Percentiles rank a stretch among this genome's conserved stretches.
Conservation (phyloP, 2,888 invertebrate genomes). For the Melieria crassipennis region DNA sequence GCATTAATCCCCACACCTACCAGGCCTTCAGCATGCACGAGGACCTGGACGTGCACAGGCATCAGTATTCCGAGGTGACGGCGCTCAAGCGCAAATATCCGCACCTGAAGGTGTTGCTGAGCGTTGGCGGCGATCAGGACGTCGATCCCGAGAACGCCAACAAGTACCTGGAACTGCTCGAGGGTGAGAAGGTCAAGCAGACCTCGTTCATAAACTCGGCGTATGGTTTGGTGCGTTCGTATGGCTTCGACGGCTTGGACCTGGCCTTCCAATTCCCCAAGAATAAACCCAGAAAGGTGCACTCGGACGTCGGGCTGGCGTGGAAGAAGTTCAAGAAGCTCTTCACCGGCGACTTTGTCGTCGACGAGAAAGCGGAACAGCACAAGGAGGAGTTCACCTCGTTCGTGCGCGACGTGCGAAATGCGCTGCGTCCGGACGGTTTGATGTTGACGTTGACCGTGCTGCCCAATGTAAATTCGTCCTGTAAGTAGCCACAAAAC, state of each 20-base stretch:
- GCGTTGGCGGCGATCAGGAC: constrained; percentile 82
- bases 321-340: constrained; percentile 82
- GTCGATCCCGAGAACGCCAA: constrained; percentile 70
- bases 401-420: constrained; percentile 78
- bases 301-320: constrained; percentile 70
- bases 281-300: constrained; percentile 81
- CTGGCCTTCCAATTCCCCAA: constrained; percentile 86
- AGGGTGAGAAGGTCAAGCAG: constrained; percentile 76
- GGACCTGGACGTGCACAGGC: constrained; percentile 75
- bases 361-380: constrained; percentile 79
- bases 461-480: constrained; percentile 82
- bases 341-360: constrained; percentile 74
- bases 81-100: constrained; percentile 76
- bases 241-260: constrained; percentile 88
- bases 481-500: constrained; percentile 68
- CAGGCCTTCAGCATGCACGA: constrained; percentile 78
- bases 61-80: constrained; percentile 78
- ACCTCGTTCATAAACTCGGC: constrained; percentile 80
- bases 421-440: constrained; percentile 74
- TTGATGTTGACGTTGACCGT: constrained; percentile 75
- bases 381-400: constrained; percentile 84
- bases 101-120: constrained; percentile 76
- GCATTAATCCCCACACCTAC: constrained; percentile 74
- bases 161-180: constrained; percentile 78
- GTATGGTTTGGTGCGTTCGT: constrained; percentile 75